phyloP scores from a whole-genome alignment of 2,888 invertebrate species.

The Dynastes hyllus region DNA sequence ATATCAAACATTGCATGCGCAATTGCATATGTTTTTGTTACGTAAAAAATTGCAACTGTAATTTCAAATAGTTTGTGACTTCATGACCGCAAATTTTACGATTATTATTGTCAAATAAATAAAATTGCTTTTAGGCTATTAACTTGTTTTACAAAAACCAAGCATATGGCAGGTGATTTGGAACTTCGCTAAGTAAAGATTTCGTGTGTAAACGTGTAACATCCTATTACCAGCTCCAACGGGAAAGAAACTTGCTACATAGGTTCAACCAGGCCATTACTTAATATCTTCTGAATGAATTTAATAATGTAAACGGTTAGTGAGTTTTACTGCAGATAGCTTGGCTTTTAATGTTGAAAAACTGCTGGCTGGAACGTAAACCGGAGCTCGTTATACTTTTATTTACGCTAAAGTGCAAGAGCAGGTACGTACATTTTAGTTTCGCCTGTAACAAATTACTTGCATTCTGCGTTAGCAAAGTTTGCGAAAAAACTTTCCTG shows the following conservation, averaged over 20 bases:
- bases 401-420: constrained; percentile 9
- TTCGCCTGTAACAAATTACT: constrained; percentile 18
- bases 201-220: constrained; percentile 14
- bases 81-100: too few relatives aligned
- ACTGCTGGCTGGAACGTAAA: background rate
- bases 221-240: background rate
- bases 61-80: too few relatives aligned
- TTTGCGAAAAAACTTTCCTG: constrained; percentile 7
- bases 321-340: constrained; percentile 12
- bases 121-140: background rate
- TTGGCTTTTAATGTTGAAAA: constrained; percentile 9
- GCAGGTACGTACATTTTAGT: constrained; percentile 15
- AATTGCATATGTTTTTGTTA: too few relatives aligned
- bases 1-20: too few relatives aligned
- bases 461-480: constrained; percentile 14
- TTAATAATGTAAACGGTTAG: constrained; percentile 12
- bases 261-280: constrained; percentile 9
- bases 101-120: too few relatives aligned
- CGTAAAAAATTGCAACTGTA: too few relatives aligned
- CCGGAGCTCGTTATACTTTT: constrained; percentile 19
- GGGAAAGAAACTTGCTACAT: constrained; percentile 10
- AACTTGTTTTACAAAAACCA: background rate
- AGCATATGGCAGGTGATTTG: constrained; percentile 4
- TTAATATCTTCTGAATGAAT: constrained; percentile 24
- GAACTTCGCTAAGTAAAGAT: constrained; percentile 16